Percentiles rank a stretch among this genome's conserved stretches.
Evolutionary conservation across 2,113 vertebrate species (phyloP).

Genomic region (Cynoglossus semilaevis): DNA sequence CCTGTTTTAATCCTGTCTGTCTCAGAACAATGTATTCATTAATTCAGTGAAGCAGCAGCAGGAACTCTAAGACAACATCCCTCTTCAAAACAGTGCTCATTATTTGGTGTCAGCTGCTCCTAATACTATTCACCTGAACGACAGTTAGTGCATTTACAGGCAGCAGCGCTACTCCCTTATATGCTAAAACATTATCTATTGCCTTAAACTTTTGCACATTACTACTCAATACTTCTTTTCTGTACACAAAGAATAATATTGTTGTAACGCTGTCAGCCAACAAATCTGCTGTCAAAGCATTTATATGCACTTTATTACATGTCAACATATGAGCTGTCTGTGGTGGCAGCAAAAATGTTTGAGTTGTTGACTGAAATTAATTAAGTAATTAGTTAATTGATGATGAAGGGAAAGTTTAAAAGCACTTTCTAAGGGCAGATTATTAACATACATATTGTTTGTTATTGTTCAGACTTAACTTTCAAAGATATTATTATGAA

Average conservation of each 20-base stretch:
- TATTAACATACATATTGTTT: conserved; percentile 28
- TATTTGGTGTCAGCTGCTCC: no score
- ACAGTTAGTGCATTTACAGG: no score
- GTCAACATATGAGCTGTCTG: conserved; percentile 7
- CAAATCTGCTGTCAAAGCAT: conserved; percentile 3
- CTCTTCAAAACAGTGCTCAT: no score
- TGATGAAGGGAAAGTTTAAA: conserved; percentile 16
- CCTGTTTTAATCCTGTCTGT: no score
- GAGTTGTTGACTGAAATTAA: conserved; percentile 21
- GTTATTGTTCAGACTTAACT: conserved; percentile 48
- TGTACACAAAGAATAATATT: neutral
- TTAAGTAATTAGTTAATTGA: conserved; percentile 21
- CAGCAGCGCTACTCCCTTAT: no score
- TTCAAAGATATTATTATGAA: conserved; percentile 42
- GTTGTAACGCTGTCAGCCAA: conserved; percentile 6
- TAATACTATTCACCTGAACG: no score
- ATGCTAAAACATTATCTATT: no score
- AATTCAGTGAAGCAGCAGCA: no score
- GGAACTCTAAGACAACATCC: no score
- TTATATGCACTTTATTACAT: conserved; percentile 9
- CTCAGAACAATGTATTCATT: no score
- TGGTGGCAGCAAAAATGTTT: conserved; percentile 7
- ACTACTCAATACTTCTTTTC: no score
- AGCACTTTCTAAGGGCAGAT: conserved; percentile 10
- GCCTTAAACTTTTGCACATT: no score